Evolutionary conservation across 2,888 invertebrate species (phyloP), one percentile per base, ranked within the genome.

Genomic region (Watsonalla binaria): DNA sequence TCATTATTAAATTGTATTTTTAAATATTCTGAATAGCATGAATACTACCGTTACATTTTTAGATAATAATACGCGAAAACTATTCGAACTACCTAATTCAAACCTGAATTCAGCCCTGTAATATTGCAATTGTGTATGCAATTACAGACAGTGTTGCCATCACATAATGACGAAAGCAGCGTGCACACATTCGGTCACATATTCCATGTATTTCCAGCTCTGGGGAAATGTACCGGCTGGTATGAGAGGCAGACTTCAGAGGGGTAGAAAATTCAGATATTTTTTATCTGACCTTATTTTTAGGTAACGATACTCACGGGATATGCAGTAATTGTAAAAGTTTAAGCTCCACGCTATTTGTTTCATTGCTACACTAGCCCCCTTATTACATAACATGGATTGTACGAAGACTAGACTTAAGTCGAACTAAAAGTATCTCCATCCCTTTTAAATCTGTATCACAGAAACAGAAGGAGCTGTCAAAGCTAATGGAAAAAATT

Each of bases 101-200:
- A 45, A 33, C 52, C 52, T 56, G 55, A 53, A 34, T 48, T 53
- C 2, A 35, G 11, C 51, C 47, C 53, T 52, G 49, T 42, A 42
- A 35, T 45, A 49, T 49, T 8, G 46, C 6, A 49, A 48, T 48
- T 37, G 9, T 49, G 37, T 50, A 62, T 46, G 52, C 61, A 51
- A 68, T 59, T 54, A 60, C 54, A 50, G 48, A 48, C 60, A 48
- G 51, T 66, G 59, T 60, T 54, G 33, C 61, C 51, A 46, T 6
- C 45, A 9, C 24, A 15, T 47, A 68, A 51, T 48, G 58, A 52
- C 15, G 49, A 49, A 15, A 49, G 15, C 9, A 37, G 37, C 37
- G 14, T 49, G 49, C 39, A 49, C 11, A 39, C 8, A 37, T 49
- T 49, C 37, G 7, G 37, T 37, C 11, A 13, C 48, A 49, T 37